Base-by-base conservation (phyloP, 2,888 invertebrate species). In the Electrophaes corylata region DNA sequence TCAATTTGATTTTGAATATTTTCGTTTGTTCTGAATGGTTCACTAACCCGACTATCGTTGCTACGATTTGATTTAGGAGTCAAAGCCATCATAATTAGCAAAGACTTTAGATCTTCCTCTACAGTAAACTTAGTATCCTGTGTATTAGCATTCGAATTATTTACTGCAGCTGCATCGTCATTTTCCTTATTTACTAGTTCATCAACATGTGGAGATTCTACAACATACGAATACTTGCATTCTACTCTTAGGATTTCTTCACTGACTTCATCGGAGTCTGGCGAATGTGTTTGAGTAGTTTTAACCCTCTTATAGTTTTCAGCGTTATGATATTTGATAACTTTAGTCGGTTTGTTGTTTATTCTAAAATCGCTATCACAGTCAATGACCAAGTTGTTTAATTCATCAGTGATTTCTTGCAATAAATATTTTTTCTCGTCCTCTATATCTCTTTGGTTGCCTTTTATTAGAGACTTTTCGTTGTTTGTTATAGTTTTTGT, bases 31-130 rank as follows among this genome's bases (percentile, higher is more conserved):
- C 46, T 59, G 10, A 26, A 43, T 23, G 55, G 47, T 31, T 60
- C 60, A 20, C 41, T 47, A 26, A 12, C 37, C 2, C 12, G 44
- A 29, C 50, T 48, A 33, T 55, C 47, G 33, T 43, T 48, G 23
- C 60, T 60, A 26, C 60, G 39, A 44, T 72, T 71, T 11, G 73
- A 48, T 45, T 81, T 78, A 11, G 80, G 74, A 40, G 83, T 73
- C 37, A 90, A 65, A 2, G 86, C 75, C 85, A 88, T 84, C 84
- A 86, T 86, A 63, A 83, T 81, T 45, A 89, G 69, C 53, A 88
- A 66, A 26, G 84, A 81, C 62, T 89, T 79, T 52, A 89, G 75
- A 69, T 88, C 83, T 60, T 76, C 72, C 35, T 66, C 67, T 52
- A 33, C 37, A 46, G 19, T 61, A 26, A 33, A 16, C 18, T 58